These are phyloP conservation scores for Darevskia mixta DNA, from an alignment of 2,797 vertebrate genomes.

Conservation along the genomic window DNA sequence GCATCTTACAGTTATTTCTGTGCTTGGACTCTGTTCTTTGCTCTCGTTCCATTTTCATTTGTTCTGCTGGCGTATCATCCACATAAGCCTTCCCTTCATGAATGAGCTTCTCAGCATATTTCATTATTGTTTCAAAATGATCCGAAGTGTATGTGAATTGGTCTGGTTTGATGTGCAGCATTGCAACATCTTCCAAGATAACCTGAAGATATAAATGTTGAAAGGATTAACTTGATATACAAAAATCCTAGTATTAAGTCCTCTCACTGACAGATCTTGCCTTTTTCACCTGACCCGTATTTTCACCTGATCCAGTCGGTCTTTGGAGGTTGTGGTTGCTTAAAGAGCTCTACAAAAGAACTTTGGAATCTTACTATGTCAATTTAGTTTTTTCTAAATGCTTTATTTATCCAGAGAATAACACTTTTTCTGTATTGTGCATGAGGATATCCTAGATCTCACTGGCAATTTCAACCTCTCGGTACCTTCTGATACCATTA, in stretches of 20 bases:
- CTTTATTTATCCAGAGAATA: background rate
- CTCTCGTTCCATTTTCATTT: slow-evolving; percentile 96
- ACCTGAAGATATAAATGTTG: slow-evolving; percentile 81
- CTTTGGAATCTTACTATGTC: background rate
- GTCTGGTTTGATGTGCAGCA: slow-evolving; percentile 96
- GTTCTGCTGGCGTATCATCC: slow-evolving; percentile 92
- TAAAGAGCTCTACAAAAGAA: background rate
- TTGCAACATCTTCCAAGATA: slow-evolving; percentile 95
- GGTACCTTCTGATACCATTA: background rate
- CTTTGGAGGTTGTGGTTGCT: background rate
- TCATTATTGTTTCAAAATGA: slow-evolving; percentile 91
- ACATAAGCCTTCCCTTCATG: slow-evolving; percentile 93
- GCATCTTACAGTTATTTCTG: slow-evolving; percentile 89
- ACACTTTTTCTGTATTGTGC: background rate
- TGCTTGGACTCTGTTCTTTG: slow-evolving; percentile 91
- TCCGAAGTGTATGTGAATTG: slow-evolving; percentile 98
- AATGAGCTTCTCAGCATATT: slow-evolving; percentile 91
- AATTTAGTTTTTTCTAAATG: background rate
- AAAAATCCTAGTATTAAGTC: slow-evolving; percentile 9
- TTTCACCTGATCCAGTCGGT: background rate
- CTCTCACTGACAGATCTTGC: background rate
- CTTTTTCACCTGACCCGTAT: background rate
- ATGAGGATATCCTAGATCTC: slow-evolving; percentile 19
- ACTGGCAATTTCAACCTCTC: background rate
- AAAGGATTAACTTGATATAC: slow-evolving; percentile 7